Evolutionary conservation across 2,888 invertebrate species (phyloP).

Genomic region (Julus scanicus): DNA sequence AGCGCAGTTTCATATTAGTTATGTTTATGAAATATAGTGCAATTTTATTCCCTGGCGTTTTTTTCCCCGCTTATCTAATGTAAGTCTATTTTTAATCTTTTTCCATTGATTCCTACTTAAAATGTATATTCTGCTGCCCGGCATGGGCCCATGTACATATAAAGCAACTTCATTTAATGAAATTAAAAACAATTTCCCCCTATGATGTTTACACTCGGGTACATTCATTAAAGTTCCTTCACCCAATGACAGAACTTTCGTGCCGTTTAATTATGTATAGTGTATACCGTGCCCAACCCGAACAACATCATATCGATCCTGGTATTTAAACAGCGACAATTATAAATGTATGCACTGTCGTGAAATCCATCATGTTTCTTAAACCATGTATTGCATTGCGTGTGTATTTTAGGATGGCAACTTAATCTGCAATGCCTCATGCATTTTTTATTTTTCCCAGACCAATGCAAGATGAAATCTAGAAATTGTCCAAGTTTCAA

Average conservation of each 20-base stretch:
- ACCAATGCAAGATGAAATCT: neutral
- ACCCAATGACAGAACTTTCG: constrained; percentile 27
- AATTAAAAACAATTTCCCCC: constrained; percentile 2
- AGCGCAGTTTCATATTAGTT: neutral
- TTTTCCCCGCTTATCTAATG: neutral
- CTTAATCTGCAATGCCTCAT: neutral
- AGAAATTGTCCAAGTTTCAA: too few species aligned
- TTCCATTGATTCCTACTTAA: neutral
- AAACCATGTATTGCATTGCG: neutral
- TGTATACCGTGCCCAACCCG: neutral
- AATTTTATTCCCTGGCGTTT: neutral
- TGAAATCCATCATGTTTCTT: neutral
- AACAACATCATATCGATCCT: neutral
- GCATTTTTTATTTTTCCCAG: neutral
- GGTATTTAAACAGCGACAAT: neutral
- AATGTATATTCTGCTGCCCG: neutral
- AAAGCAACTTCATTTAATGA: constrained; percentile 9
- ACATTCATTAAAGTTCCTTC: constrained; percentile 14
- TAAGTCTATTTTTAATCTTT: neutral
- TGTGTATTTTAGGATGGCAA: neutral
- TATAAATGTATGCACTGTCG: neutral
- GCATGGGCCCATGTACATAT: neutral
- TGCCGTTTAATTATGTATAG: neutral
- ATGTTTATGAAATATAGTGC: neutral
- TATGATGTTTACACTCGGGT: neutral